Conservation (phyloP, 1,140 invertebrate genomes). For the Acyrthosiphon pisum region DNA sequence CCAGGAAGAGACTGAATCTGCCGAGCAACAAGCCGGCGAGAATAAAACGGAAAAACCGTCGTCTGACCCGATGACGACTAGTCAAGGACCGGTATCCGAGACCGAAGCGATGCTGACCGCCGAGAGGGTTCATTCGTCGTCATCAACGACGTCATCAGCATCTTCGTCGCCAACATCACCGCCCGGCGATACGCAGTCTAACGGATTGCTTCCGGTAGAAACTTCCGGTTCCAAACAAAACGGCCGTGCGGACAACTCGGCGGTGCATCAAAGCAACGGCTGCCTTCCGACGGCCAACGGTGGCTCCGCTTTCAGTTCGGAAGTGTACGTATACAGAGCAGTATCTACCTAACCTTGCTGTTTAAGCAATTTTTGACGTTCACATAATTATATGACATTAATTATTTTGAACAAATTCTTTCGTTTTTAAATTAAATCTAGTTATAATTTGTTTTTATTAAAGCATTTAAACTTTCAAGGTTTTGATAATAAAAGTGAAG, state of each 20-base stretch:
- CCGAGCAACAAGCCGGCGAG: constrained; percentile 15
- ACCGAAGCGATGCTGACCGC: constrained; percentile 21
- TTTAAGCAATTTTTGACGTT: neutral
- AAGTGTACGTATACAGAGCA: constrained; percentile 12
- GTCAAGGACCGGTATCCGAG: constrained; percentile 22
- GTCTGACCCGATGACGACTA: constrained; percentile 9
- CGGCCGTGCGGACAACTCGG: neutral
- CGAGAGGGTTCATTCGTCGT: constrained; percentile 30
- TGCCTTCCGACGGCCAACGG: neutral
- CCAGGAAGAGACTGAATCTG: constrained; percentile 50
- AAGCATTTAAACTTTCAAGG: no score
- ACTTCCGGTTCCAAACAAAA: constrained; percentile 40
- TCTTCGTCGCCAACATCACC: neutral
- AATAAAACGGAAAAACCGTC: constrained; percentile 31
- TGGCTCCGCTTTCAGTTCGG: neutral
- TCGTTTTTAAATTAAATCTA: neutral
- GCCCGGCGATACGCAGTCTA: neutral
- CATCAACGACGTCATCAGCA: neutral
- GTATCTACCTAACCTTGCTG: neutral
- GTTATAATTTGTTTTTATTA: neutral
- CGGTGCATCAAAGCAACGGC: neutral
- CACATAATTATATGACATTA: neutral
- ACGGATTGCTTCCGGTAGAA: neutral
- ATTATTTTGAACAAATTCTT: neutral
- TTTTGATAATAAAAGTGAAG: neutral